A percentile compares a stretch with the other conserved stretches of the same genome.
Conservation (phyloP, 2,113 vertebrate genomes). For the Haemorhous mexicanus region DNA sequence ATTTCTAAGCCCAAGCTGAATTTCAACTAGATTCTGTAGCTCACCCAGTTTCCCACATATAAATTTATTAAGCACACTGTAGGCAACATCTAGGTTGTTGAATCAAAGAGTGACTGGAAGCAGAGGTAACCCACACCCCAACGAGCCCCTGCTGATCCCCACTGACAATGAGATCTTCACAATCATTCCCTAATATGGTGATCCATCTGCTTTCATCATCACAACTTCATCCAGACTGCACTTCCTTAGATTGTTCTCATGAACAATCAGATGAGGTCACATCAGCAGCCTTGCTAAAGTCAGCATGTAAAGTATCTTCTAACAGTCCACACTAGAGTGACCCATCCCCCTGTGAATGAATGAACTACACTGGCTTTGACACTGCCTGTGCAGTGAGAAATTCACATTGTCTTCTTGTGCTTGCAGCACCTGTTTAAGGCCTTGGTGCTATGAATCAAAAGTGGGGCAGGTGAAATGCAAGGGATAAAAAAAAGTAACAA, state of each 20-base stretch:
- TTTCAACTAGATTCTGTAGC: not conserved
- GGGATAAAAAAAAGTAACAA: not conserved
- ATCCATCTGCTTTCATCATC: not conserved
- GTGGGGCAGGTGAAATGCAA: accelerated
- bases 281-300: not conserved
- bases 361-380: not conserved
- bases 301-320: accelerated
- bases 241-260: not conserved
- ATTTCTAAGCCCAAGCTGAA: not conserved
- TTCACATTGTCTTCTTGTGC: not conserved
- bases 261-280: not conserved
- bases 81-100: not conserved
- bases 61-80: not conserved
- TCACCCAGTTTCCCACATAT: not conserved
- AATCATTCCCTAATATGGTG: not conserved
- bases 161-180: accelerated
- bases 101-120: not conserved
- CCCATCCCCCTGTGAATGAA: accelerated
- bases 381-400: not conserved
- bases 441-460: not conserved
- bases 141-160: accelerated
- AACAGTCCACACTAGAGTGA: not conserved
- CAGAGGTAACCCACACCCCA: not conserved
- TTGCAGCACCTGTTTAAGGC: not conserved
- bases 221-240: not conserved